Percentiles rank a stretch among this genome's conserved stretches.
Conservation (phyloP, 2,797 vertebrate genomes). For the Lepidocolaptes lacrymiger region DNA sequence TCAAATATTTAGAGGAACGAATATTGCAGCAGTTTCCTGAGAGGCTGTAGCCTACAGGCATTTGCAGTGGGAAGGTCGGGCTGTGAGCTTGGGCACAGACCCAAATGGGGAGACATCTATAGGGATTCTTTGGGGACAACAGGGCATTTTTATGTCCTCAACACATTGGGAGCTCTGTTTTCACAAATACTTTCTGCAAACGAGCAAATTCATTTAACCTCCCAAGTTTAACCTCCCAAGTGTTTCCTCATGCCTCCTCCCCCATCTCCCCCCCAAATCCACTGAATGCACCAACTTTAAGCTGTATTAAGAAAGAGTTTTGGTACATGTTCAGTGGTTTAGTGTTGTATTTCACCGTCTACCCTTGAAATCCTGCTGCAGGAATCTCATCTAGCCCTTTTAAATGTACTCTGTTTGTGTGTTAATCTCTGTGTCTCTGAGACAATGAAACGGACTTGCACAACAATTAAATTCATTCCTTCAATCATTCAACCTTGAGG, state of each 20-base stretch:
- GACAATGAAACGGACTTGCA: not conserved
- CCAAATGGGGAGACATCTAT: accelerated
- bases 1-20: not conserved
- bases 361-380: not conserved
- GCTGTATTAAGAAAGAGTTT: not conserved
- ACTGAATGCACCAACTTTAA: not conserved
- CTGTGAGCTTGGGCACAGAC: not conserved
- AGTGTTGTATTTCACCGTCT: not conserved
- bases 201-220: not conserved
- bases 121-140: not conserved
- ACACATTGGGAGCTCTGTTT: accelerated
- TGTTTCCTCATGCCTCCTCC: not conserved
- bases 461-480: not conserved
- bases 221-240: not conserved
- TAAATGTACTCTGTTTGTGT: not conserved
- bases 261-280: not conserved
- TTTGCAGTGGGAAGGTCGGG: not conserved
- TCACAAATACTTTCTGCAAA: not conserved
- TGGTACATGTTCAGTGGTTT: not conserved
- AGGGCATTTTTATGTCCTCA: not conserved
- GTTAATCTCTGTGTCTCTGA: not conserved
- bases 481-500: not conserved
- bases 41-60: not conserved
- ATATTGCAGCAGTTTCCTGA: not conserved
- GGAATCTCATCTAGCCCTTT: not conserved